A percentile compares a stretch with the other conserved stretches of the same genome.
Conservation (phyloP, 2,888 invertebrate species). For the Leucophenga montana region DNA sequence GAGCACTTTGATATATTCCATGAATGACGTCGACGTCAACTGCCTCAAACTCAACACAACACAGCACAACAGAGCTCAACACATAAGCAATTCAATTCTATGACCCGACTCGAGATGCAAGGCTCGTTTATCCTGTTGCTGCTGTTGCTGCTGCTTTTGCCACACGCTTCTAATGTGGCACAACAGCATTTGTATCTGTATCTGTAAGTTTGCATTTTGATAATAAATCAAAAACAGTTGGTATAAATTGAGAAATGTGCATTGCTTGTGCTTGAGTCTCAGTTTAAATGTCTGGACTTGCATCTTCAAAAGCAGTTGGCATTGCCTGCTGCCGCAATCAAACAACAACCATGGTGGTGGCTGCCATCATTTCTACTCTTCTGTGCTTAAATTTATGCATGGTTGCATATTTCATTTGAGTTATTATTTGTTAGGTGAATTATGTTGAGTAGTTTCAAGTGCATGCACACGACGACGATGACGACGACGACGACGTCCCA, state of each 20-base stretch:
- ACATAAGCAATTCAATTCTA: not conserved
- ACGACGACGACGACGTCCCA: conserved; percentile 12
- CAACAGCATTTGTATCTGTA: conserved; percentile 10
- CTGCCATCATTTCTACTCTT: not conserved
- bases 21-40: not conserved
- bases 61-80: no score
- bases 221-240: conserved; percentile 69
- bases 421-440: conserved; percentile 67
- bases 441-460: conserved; percentile 56
- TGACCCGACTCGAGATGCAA: not conserved
- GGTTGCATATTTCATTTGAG: conserved; percentile 70
- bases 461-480: conserved; percentile 22
- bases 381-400: conserved; percentile 65
- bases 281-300: conserved; percentile 15
- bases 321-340: not conserved
- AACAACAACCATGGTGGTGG: not conserved
- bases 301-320: conserved; percentile 19
- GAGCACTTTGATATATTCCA: conserved; percentile 44
- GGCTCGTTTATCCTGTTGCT: conserved; percentile 15
- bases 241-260: conserved; percentile 58
- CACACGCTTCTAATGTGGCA: conserved; percentile 29
- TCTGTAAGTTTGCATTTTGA: conserved; percentile 42
- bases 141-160: not conserved
- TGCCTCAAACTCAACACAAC: not conserved
- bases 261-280: conserved; percentile 31